A percentile compares a stretch with the other conserved stretches of the same genome.
Evolutionary conservation across 2,888 invertebrate genomes (phyloP).

Genomic region (Oscheius sp.): DNA sequence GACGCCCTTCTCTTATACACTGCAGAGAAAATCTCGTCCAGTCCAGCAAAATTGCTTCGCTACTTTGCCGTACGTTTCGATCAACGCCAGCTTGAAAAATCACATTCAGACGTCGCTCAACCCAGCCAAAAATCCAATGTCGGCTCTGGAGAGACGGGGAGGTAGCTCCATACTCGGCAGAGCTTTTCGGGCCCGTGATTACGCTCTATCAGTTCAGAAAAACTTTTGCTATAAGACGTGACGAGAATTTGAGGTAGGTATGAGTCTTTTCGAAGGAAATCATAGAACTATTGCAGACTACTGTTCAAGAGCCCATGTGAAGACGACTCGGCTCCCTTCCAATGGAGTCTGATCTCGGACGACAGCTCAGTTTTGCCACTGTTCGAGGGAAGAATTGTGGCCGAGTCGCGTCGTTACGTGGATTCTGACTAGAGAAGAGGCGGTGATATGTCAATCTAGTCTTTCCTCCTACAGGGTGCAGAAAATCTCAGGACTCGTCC

Average conservation of each 20-base stretch:
- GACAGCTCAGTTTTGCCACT: conserved; percentile 54
- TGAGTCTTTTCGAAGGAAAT: not conserved
- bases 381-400: conserved; percentile 57
- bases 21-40: conserved; percentile 10
- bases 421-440: conserved; percentile 41
- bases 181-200: not conserved
- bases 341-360: conserved; percentile 57
- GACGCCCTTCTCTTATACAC: conserved; percentile 5
- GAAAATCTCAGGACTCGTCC: too few species aligned
- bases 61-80: conserved; percentile 18
- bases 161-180: conserved; percentile 17
- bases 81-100: too few species aligned
- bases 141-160: conserved; percentile 27
- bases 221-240: conserved; percentile 38
- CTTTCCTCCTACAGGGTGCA: too few species aligned
- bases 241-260: conserved; percentile 34
- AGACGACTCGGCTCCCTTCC: conserved; percentile 57
- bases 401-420: conserved; percentile 41
- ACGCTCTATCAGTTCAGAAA: conserved; percentile 39
- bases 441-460: not conserved
- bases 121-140: conserved; percentile 14
- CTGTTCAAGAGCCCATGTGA: conserved; percentile 64
- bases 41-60: conserved; percentile 27
- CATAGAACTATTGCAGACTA: conserved; percentile 45
- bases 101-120: conserved; percentile 1